Base-by-base conservation (phyloP, 2,797 vertebrate species). In the Aselliscus stoliczkanus region DNA sequence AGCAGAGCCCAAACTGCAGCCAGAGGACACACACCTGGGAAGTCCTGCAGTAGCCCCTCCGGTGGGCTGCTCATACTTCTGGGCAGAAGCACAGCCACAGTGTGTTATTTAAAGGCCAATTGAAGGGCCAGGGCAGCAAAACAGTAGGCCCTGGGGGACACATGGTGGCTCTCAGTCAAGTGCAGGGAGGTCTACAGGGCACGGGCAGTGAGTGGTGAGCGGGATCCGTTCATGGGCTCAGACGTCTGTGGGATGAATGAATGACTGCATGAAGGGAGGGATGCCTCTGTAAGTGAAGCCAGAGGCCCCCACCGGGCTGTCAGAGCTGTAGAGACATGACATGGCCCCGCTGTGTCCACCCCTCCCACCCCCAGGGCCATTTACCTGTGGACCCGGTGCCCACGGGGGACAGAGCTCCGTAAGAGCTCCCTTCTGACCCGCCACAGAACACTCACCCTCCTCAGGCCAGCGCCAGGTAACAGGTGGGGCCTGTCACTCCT, bases 401-500 rank as follows among this genome's bases (percentile, higher is more conserved):
- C 94, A 39, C 0, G 21, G 4, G 23, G 87, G 79, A 60, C 67
- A 2, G 93, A 52, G 79, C 27, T 89, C 21, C 4, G 0, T 47
- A 15, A 73, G 89, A 96, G 56, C 93, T 31, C 0, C 29, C 47
- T 39, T 90, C 20, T 94, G 94, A 92, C 82, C 96, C 90, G 97
- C 75, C 18, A 60, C 31, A 18, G 23, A 86, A 65, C 92, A 67
- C 88, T 97, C 73, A 93, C 96, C 96, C 95, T 85, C 90, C 94
- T 93, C 64, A 65, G 13, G 37, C 85, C 92, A 52, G 52, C 88
- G 54, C 94, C 39, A 54, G 31, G 87, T 31, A 56, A 86, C 94
- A 94, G 97, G 93, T 95, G 94, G 96, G 92, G 94, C 87, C 96
- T 87, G 80, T 95, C 96, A 93, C 96, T 93, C 97, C 82, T 65